A percentile compares a stretch with the other conserved stretches of the same genome.
phyloP scores from a whole-genome alignment of 2,888 invertebrate genomes.

The Eilema caniola region DNA sequence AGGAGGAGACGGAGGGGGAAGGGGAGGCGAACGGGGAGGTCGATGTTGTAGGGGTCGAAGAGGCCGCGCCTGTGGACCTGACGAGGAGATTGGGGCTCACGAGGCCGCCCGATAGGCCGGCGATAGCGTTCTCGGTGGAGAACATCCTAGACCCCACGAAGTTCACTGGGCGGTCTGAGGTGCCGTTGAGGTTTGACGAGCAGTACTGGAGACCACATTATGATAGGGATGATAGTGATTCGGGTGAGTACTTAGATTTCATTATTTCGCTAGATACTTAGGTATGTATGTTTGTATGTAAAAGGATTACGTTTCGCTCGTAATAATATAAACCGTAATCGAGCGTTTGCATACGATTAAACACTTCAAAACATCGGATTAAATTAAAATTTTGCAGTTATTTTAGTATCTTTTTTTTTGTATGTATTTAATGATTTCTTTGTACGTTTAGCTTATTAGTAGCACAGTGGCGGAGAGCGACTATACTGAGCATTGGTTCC shows the following conservation, averaged over 20 bases:
- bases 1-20: conserved; percentile 73
- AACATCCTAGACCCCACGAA: conserved; percentile 96
- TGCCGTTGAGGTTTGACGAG: conserved; percentile 85
- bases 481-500: too few relatives aligned
- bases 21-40: conserved; percentile 75
- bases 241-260: conserved; percentile 83
- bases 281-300: too few relatives aligned
- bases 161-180: conserved; percentile 91
- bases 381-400: too few relatives aligned
- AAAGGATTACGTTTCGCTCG: too few relatives aligned
- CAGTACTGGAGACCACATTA: conserved; percentile 87
- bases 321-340: too few relatives aligned
- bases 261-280: too few relatives aligned
- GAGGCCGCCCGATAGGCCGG: conserved; percentile 84
- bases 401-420: too few relatives aligned
- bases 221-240: conserved; percentile 87
- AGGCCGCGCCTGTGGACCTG: conserved; percentile 81
- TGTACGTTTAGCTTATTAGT: too few relatives aligned
- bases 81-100: conserved; percentile 86
- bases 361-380: too few relatives aligned
- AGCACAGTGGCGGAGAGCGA: too few relatives aligned
- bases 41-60: conserved; percentile 83
- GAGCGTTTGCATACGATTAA: too few relatives aligned
- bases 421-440: too few relatives aligned
- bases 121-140: conserved; percentile 95